Percentiles rank a stretch among this genome's conserved stretches.
phyloP scores from a whole-genome alignment of 2,113 vertebrate species.

The Sclerurus mexicanus region DNA sequence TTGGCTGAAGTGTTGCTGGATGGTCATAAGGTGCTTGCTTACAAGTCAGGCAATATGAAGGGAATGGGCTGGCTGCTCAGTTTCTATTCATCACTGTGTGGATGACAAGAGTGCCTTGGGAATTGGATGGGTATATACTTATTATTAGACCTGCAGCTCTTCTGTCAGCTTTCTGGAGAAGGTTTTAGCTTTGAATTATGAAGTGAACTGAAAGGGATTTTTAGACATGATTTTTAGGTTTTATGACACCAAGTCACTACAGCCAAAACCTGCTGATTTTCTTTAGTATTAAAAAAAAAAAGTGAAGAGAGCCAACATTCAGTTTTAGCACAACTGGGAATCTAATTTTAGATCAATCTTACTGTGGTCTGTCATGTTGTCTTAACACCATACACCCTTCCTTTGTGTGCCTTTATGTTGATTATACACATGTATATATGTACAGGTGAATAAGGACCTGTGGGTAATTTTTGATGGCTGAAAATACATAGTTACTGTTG shows the following conservation, averaged over 20 bases:
- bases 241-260: neutral
- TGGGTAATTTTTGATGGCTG: neutral
- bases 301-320: neutral
- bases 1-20: neutral
- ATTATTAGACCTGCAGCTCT: neutral
- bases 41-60: neutral
- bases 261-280: neutral
- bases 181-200: neutral
- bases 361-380: neutral
- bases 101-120: neutral
- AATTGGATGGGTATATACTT: neutral
- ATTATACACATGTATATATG: fast-evolving
- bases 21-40: slow-evolving; percentile 1
- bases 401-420: neutral
- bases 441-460: neutral
- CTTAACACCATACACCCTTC: neutral
- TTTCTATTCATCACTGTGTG: neutral
- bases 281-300: neutral
- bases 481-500: neutral
- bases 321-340: neutral
- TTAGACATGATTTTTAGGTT: no score
- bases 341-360: neutral
- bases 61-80: neutral
- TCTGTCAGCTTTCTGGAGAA: neutral
- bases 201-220: neutral